These are phyloP conservation scores for Ophiodon elongatus DNA, from an alignment of 2,113 vertebrate genomes.

Conservation along the genomic window DNA sequence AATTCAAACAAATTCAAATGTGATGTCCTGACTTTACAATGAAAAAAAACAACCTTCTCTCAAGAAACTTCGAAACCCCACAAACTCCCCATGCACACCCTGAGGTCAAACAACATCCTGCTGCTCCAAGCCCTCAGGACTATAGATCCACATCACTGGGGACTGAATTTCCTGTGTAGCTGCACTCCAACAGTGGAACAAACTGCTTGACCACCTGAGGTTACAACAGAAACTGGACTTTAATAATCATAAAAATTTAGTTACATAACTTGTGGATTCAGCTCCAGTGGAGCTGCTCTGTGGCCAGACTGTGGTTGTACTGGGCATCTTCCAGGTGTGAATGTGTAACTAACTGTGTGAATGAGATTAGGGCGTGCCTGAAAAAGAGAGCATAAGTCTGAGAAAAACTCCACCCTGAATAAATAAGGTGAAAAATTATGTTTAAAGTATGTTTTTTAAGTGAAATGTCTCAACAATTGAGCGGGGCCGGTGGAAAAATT, in stretches of 20 bases:
- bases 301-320: neutral
- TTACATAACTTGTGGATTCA: neutral
- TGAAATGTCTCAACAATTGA: neutral
- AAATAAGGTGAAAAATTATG: neutral
- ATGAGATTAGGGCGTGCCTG: neutral
- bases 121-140: conserved; percentile 22
- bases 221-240: conserved; percentile 2
- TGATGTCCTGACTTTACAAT: conserved; percentile 10
- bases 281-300: neutral
- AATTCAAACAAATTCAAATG: neutral
- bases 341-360: neutral
- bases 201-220: conserved; percentile 41
- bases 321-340: neutral
- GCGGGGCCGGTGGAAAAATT: neutral
- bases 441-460: too few species aligned
- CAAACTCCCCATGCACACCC: conserved; percentile 14
- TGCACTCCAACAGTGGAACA: conserved; percentile 29
- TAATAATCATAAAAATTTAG: conserved; percentile 15
- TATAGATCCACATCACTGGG: conserved; percentile 12
- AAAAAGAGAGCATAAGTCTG: too few species aligned
- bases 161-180: conserved; percentile 12
- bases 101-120: conserved; percentile 44
- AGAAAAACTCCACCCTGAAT: neutral
- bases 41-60: conserved; percentile 1
- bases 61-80: neutral